Evolutionary conservation across 2,888 invertebrate genomes (phyloP).

Genomic region (Chironomus tentans): DNA sequence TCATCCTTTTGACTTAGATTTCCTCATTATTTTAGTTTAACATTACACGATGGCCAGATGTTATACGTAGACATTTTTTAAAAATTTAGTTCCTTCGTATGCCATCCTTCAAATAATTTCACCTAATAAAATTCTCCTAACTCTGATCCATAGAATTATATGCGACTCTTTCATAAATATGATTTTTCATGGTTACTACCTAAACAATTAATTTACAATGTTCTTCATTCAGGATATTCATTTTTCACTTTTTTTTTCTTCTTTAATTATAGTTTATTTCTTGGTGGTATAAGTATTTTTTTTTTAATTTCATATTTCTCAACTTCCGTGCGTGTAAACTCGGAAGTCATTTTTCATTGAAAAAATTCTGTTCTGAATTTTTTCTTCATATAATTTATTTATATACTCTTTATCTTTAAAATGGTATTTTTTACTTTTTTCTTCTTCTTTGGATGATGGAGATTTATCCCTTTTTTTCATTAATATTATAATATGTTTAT

Average conservation of each 20-base stretch:
- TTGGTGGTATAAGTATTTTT: background rate
- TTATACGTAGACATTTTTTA: background rate
- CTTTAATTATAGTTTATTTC: background rate
- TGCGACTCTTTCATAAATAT: constrained; percentile 5
- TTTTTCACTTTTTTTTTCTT: background rate
- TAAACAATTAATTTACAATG: constrained; percentile 20
- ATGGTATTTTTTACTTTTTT: background rate
- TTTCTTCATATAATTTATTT: too few species aligned
- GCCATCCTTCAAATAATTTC: background rate
- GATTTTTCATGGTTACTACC: constrained; percentile 10
- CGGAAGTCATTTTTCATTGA: background rate
- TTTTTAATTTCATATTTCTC: background rate
- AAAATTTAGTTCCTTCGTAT: background rate
- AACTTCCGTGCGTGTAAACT: background rate
- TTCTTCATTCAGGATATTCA: background rate
- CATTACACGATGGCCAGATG: background rate
- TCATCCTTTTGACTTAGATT: background rate
- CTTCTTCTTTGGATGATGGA: background rate
- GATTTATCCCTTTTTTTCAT: background rate
- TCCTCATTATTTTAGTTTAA: background rate
- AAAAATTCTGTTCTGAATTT: background rate
- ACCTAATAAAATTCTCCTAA: background rate
- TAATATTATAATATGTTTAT: background rate
- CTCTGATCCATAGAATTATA: background rate
- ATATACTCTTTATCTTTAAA: too few species aligned